Percentiles rank a stretch among this genome's conserved stretches.
Conservation (phyloP, 2,113 vertebrate genomes). For the Ictidomys tridecemlineatus region DNA sequence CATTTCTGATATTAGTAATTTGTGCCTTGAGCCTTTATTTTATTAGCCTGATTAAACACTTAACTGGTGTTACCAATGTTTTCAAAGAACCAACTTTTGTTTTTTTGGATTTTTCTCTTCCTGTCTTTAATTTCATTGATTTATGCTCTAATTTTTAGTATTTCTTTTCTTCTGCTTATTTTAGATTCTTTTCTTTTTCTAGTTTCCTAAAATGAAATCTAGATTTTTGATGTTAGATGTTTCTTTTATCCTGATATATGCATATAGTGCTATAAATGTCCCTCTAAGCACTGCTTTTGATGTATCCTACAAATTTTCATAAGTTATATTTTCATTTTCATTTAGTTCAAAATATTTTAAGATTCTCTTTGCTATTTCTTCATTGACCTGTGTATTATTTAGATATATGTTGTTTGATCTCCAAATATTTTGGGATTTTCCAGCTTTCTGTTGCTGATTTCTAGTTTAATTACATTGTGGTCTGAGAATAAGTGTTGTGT, state of each 20-base stretch:
- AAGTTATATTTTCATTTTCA: neutral
- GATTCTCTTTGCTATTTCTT: neutral
- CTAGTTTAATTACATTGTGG: neutral
- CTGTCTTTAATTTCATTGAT: neutral
- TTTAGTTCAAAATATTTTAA: neutral
- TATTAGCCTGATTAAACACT: neutral
- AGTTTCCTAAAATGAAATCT: neutral
- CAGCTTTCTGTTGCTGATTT: neutral
- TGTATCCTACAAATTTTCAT: neutral
- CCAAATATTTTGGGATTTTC: neutral
- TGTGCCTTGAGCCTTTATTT: neutral
- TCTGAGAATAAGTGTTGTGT: neutral
- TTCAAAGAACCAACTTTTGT: neutral
- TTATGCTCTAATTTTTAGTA: neutral
- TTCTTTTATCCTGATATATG: neutral
- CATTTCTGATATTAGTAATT: slow-evolving; percentile 3
- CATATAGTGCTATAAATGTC: neutral
- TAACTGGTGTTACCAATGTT: neutral
- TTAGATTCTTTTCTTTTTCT: neutral
- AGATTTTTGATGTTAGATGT: neutral
- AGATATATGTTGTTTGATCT: neutral
- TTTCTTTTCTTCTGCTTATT: neutral
- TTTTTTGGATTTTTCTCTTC: neutral
- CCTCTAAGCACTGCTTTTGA: neutral
- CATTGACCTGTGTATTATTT: neutral